A percentile compares a stretch with the other conserved stretches of the same genome.
phyloP scores from a whole-genome alignment of 2,797 vertebrate genomes.

The Kryptopterus vitreolus region DNA sequence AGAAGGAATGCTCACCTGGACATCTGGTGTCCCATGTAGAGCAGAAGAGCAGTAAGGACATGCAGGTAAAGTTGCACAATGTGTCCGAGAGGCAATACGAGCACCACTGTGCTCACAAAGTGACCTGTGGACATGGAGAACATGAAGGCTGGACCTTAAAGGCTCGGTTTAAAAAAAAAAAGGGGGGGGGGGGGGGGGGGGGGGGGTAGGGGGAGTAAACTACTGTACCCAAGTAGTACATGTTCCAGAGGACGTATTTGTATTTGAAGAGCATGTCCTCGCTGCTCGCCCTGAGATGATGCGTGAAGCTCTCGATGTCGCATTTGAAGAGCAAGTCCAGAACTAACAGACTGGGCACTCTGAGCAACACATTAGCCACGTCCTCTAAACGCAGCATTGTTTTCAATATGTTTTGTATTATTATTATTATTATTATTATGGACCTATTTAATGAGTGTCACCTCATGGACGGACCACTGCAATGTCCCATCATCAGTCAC shows the following conservation, averaged over 20 bases:
- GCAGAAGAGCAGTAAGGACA: constrained; percentile 75
- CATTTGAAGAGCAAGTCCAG: constrained; percentile 85
- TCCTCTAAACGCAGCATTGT: constrained; percentile 78
- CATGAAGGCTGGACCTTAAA: not conserved
- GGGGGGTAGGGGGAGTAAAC: not conserved
- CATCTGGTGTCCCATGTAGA: constrained; percentile 80
- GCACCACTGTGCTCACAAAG: constrained; percentile 75
- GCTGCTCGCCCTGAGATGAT: constrained; percentile 75
- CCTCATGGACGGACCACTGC: constrained; percentile 46
- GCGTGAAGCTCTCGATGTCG: constrained; percentile 77
- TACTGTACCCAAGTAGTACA: constrained; percentile 77
- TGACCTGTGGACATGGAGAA: constrained; percentile 72
- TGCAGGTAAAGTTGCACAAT: constrained; percentile 85
- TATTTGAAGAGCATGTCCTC: constrained; percentile 77
- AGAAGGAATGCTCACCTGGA: constrained; percentile 73
- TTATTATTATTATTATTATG: too few species aligned
- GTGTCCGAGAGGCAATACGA: constrained; percentile 77
- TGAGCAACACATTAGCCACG: constrained; percentile 79
- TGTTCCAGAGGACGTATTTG: constrained; percentile 79
- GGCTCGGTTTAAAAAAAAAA: not conserved
- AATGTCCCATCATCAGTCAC: too few species aligned
- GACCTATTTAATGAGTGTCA: constrained; percentile 46
- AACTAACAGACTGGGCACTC: constrained; percentile 80
- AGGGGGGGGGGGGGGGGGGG: too few species aligned
- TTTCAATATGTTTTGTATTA: too few species aligned